Percentiles rank a stretch among this genome's conserved stretches.
These are phyloP conservation scores for Rousettus madagascariensis DNA, from an alignment of 2,797 vertebrate genomes.

Conservation along the genomic window DNA sequence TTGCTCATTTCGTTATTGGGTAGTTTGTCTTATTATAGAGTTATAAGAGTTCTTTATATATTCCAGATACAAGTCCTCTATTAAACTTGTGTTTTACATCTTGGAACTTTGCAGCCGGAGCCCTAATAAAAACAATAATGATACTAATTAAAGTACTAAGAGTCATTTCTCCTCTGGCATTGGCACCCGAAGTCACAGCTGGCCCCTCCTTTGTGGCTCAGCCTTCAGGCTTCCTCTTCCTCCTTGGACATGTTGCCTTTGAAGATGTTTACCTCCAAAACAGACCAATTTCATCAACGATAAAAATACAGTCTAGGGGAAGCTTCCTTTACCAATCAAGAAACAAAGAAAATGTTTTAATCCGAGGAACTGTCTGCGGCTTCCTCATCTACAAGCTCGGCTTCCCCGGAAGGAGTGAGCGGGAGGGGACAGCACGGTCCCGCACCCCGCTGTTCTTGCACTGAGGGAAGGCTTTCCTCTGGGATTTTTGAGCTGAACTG, in stretches of 20 bases:
- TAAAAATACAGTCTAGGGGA: neutral
- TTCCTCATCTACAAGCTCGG: fast-evolving
- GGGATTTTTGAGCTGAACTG: neutral
- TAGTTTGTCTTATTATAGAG: conserved; percentile 12
- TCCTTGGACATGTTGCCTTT: neutral
- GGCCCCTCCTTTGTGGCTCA: neutral
- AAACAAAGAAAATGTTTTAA: neutral
- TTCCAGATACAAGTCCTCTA: neutral
- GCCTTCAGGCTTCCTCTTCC: neutral
- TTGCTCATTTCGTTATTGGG: conserved; percentile 29
- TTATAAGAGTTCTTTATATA: neutral
- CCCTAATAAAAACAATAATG: neutral
- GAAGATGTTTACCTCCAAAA: neutral
- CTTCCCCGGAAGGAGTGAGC: neutral
- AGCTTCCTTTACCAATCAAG: neutral
- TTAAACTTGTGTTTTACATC: neutral
- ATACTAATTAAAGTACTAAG: neutral
- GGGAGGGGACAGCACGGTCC: too few species aligned
- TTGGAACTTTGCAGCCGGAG: neutral
- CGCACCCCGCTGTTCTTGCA: fast-evolving
- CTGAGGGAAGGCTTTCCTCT: neutral
- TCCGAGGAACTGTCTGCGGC: fast-evolving
- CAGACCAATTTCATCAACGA: neutral
- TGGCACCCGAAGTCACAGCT: neutral
- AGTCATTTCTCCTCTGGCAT: neutral